Evolutionary conservation across 2,797 vertebrate genomes (phyloP), one percentile per base, ranked within the genome.

Genomic region (Girardinus metallicus): DNA sequence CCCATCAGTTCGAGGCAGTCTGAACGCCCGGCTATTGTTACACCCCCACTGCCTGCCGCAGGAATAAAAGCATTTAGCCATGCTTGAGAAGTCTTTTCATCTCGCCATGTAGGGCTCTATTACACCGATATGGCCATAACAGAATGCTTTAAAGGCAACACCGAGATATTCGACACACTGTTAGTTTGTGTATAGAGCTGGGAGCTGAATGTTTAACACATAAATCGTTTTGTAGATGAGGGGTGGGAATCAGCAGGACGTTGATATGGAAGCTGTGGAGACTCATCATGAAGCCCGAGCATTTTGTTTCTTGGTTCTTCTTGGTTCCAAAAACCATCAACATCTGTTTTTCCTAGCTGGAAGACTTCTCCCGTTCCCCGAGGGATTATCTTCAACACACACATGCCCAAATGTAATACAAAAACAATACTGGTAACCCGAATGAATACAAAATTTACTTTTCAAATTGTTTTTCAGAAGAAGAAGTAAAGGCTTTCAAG

Each of bases 71-170:
- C 84, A 77, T 91, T 95, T 94, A 93, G 90, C 91, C 91, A 94
- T 88, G 93, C 95, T 91, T 90, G 90, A 94, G 92, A 94, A 92
- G 92, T 89, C 86, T 92, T 94, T 93, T 95, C 90, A 94, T 95
- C 87, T 92, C 85, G 68, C 83, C 71, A 78, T 84, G 89, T 83
- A 85, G 79, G 88, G 89, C 91, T 94, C 88, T 91, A 92, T 94
- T 92, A 89, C 85, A 91, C 62, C 83, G 78, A 89, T 83, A 91
- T 78, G 83, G 81, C 88, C 91, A 90, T 87, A 92, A 93, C 91
- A 88, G 85, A 90, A 88, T 83, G 87, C 86, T 91, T 91, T 91
- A 87, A 88, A 90, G 86, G 84, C 91, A 92, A 85, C 82, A 87
- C 68, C 85, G 79, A 90, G 89, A 85, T 85, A 92, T 93, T 91